Evolutionary conservation across 2,113 vertebrate genomes (phyloP).

Genomic region (Python bivittatus): DNA sequence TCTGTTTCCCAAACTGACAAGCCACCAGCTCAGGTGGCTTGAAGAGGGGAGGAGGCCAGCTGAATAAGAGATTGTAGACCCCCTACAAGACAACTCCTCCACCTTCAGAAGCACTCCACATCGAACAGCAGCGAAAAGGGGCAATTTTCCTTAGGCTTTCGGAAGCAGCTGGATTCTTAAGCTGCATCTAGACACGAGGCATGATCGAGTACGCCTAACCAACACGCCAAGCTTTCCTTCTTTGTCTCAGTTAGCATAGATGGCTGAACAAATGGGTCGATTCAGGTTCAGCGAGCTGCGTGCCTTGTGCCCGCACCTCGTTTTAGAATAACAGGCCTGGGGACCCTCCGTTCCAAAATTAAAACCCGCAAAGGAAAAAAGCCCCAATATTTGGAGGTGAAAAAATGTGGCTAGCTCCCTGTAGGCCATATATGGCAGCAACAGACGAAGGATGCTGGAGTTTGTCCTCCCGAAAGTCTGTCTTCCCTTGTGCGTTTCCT

Average conservation of each 20-base stretch:
- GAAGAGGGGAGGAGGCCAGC: no score
- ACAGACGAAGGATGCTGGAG: not conserved
- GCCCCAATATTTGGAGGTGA: not conserved
- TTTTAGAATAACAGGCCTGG: not conserved
- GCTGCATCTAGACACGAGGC: not conserved
- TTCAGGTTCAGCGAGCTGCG: rapidly evolving
- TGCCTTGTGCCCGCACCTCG: not conserved
- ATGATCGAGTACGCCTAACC: not conserved
- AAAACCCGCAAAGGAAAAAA: not conserved
- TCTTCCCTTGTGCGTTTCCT: not conserved
- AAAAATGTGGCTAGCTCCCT: not conserved
- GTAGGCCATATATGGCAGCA: not conserved
- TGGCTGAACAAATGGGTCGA: not conserved
- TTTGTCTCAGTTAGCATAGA: not conserved
- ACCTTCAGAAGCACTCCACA: not conserved
- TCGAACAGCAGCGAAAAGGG: not conserved
- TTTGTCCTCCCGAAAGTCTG: not conserved
- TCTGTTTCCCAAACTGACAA: no score
- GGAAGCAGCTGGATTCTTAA: not conserved
- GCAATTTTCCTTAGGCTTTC: not conserved
- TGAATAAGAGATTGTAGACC: no score
- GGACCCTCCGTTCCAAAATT: not conserved
- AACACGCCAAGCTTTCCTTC: not conserved
- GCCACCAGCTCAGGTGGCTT: no score
- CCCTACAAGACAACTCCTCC: not conserved